These are phyloP conservation scores for Riptortus pedestris DNA, from an alignment of 1,140 invertebrate species.

Conservation along the genomic window DNA sequence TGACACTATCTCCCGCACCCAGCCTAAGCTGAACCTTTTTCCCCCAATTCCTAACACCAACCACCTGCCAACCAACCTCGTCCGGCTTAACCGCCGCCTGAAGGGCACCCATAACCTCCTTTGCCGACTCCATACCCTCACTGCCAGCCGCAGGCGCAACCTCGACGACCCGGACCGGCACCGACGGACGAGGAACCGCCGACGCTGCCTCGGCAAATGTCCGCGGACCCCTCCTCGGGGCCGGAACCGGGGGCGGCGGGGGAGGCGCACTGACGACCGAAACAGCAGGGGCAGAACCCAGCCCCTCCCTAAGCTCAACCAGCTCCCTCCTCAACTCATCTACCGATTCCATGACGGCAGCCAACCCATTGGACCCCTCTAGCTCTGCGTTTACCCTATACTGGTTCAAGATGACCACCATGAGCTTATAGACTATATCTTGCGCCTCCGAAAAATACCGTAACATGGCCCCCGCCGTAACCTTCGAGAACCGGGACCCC, in stretches of 20 bases:
- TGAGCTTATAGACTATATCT: too few species aligned
- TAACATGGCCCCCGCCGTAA: too few species aligned
- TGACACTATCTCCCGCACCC: background rate
- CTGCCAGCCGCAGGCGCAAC: background rate
- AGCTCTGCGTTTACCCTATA: too few species aligned
- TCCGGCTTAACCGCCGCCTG: background rate
- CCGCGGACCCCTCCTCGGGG: background rate
- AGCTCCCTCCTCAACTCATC: background rate
- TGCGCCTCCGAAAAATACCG: too few species aligned
- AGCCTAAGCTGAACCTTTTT: background rate
- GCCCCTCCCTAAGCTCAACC: background rate
- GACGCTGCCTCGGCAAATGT: background rate
- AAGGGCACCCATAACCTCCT: background rate
- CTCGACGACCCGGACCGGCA: background rate
- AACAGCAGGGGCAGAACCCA: background rate
- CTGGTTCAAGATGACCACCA: too few species aligned
- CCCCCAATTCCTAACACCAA: background rate
- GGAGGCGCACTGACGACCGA: background rate
- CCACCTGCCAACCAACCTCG: background rate
- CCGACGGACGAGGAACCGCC: background rate
- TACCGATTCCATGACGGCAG: too few species aligned
- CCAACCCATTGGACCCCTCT: too few species aligned
- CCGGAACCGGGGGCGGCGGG: background rate
- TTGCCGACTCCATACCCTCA: background rate
- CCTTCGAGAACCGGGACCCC: too few species aligned